These are phyloP conservation scores for Eledone cirrhosa DNA, from an alignment of 2,888 invertebrate species.

Conservation along the genomic window DNA sequence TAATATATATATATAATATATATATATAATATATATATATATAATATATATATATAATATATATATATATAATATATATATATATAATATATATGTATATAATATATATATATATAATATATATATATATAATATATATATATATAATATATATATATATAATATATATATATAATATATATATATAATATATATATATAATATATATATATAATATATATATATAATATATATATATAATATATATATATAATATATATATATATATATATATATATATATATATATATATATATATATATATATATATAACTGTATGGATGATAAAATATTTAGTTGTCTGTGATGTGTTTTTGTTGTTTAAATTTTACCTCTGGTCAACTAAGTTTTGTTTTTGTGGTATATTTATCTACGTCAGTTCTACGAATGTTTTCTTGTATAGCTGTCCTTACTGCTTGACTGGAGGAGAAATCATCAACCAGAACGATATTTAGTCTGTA, in stretches of 20 bases:
- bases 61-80: no score
- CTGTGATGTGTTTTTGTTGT: not conserved
- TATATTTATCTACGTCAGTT: not conserved
- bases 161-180: no score
- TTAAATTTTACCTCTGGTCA: not conserved
- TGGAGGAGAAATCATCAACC: constrained; percentile 14
- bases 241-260: not conserved
- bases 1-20: no score
- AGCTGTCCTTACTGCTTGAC: constrained; percentile 4
- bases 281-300: not conserved
- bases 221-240: not conserved
- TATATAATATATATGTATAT: no score
- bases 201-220: not conserved
- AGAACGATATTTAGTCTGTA: constrained; percentile 18
- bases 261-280: not conserved
- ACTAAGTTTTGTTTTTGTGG: not conserved
- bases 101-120: no score
- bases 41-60: no score
- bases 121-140: no score
- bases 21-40: no score
- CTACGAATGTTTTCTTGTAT: constrained; percentile 15
- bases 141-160: no score
- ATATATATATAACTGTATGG: not conserved
- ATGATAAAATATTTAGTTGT: not conserved
- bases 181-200: not conserved